These are phyloP conservation scores for Drosophila formosana DNA, from an alignment of 2,888 invertebrate genomes.

Conservation along the genomic window DNA sequence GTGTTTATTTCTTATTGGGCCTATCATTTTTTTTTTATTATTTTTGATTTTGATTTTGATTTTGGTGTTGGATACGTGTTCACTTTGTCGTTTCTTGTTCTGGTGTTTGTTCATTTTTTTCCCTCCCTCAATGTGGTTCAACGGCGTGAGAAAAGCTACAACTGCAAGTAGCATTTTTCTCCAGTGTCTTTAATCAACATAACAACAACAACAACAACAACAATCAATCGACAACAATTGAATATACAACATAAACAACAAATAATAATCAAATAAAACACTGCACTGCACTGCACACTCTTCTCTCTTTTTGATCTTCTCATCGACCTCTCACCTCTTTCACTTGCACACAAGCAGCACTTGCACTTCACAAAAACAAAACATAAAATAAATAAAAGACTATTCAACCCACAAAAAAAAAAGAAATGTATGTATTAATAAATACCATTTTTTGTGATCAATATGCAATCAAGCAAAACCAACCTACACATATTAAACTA, in stretches of 20 bases:
- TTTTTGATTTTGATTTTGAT: conserved; percentile 2
- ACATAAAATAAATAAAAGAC: neutral
- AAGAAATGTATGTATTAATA: conserved; percentile 7
- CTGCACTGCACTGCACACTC: conserved; percentile 50
- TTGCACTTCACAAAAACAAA: conserved; percentile 34
- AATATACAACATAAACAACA: conserved; percentile 21
- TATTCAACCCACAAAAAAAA: neutral
- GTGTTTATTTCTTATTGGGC: conserved; percentile 13
- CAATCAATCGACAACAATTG: conserved; percentile 29
- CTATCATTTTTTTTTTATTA: neutral
- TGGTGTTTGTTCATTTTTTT: conserved; percentile 22
- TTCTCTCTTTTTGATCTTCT: conserved; percentile 2
- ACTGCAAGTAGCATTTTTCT: conserved; percentile 1
- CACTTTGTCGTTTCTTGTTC: conserved; percentile 22
- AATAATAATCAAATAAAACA: conserved; percentile 10
- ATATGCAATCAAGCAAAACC: conserved; percentile 8
- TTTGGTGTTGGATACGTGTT: conserved; percentile 44
- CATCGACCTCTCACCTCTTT: conserved; percentile 12
- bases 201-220: conserved; percentile 20
- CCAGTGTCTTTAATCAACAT: conserved; percentile 41
- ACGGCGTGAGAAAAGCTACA: conserved; percentile 22
- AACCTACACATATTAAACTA: conserved; percentile 21
- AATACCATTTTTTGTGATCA: conserved; percentile 26
- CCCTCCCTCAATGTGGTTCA: conserved; percentile 23
- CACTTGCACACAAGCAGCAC: conserved; percentile 46